Conservation (phyloP, 2,113 vertebrate species). For the Rousettus leschenaultii region DNA sequence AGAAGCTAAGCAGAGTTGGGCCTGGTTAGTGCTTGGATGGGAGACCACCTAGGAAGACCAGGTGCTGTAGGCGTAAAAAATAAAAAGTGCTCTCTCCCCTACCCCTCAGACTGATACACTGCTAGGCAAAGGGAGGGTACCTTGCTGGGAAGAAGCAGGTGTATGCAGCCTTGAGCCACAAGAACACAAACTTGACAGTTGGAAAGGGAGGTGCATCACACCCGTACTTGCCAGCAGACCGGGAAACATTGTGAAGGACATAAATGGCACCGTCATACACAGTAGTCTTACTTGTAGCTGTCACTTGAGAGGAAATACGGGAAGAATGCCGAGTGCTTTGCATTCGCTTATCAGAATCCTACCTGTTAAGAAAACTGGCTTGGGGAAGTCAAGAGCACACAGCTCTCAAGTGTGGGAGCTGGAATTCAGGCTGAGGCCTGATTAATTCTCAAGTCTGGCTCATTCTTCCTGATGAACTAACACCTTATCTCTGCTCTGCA, state of each 20-base stretch:
- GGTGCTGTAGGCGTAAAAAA: too few relatives aligned
- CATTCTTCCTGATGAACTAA: neutral
- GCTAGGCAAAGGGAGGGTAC: neutral
- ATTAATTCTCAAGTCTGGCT: neutral
- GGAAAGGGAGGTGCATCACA: too few relatives aligned
- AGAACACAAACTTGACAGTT: neutral
- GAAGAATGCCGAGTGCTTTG: neutral
- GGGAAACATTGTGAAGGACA: neutral
- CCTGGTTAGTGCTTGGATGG: too few relatives aligned
- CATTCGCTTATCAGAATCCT: neutral
- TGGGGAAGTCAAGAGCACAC: neutral
- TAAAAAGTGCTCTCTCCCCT: too few relatives aligned
- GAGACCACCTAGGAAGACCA: too few relatives aligned
- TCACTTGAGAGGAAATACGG: neutral
- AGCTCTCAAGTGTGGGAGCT: neutral
- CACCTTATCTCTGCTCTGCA: neutral
- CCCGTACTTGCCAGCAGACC: too few relatives aligned
- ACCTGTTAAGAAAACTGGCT: neutral
- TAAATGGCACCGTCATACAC: rapidly evolving
- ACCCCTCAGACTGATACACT: neutral
- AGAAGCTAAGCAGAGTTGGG: too few relatives aligned
- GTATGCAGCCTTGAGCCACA: too few relatives aligned
- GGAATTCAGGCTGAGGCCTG: neutral
- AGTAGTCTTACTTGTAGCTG: neutral
- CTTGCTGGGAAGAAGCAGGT: neutral